phyloP scores from a whole-genome alignment of 2,888 invertebrate species.

The Allophyes oxyacanthae region DNA sequence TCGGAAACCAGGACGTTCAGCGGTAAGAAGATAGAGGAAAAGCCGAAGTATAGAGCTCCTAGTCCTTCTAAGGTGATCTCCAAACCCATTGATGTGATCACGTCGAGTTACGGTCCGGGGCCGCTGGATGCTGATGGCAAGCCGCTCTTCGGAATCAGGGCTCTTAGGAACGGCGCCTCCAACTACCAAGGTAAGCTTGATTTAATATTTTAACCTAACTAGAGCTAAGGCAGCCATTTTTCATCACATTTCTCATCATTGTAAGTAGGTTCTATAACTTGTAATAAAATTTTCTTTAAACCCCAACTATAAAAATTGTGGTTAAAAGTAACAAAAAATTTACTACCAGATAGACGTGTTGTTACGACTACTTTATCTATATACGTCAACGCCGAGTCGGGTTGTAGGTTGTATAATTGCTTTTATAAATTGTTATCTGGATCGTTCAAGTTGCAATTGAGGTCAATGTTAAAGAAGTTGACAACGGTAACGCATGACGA shows the following conservation, averaged over 20 bases:
- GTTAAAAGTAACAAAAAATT: no score
- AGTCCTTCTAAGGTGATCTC: constrained; percentile 80
- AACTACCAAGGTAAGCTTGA: constrained; percentile 90
- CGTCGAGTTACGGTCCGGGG: constrained; percentile 95
- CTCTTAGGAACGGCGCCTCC: constrained; percentile 90
- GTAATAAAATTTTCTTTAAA: no score
- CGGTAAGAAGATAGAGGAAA: constrained; percentile 80
- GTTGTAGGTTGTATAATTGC: background rate
- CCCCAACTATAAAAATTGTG: no score
- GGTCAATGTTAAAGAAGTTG: constrained; percentile 41
- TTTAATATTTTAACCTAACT: no score
- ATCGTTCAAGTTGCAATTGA: constrained; percentile 14
- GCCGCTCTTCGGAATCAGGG: constrained; percentile 94
- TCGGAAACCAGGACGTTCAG: constrained; percentile 79
- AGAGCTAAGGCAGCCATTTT: no score
- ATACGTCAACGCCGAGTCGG: constrained; percentile 3
- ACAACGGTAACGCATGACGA: constrained; percentile 43
- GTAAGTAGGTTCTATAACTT: no score
- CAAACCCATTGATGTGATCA: constrained; percentile 91
- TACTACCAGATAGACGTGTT: no score
- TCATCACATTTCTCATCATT: no score
- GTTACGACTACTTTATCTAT: no score
- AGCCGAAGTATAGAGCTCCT: constrained; percentile 77
- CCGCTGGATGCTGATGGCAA: constrained; percentile 94
- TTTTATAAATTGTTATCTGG: constrained; percentile 18